A percentile compares a stretch with the other conserved stretches of the same genome.
phyloP scores from a whole-genome alignment of 2,113 vertebrate species.

The Tetraodon nigroviridis region DNA sequence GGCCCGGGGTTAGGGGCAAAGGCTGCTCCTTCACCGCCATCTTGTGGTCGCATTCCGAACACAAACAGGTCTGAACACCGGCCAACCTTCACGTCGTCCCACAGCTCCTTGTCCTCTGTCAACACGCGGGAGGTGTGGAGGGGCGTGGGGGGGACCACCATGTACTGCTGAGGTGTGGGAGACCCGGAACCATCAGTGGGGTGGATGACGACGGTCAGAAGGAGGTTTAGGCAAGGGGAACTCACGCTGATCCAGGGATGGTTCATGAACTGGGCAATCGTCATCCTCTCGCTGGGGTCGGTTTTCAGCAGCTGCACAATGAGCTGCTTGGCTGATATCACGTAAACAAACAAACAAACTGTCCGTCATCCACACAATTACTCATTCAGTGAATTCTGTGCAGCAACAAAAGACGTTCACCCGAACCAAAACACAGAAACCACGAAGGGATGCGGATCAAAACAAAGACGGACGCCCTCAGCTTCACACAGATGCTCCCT shows the following conservation, averaged over 20 bases:
- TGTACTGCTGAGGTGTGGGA: conserved; percentile 77
- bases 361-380: neutral
- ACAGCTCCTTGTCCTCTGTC: conserved; percentile 90
- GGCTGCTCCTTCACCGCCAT: conserved; percentile 20
- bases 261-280: conserved; percentile 91
- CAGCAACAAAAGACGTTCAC: neutral
- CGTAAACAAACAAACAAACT: neutral
- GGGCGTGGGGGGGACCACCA: conserved; percentile 89
- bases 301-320: conserved; percentile 92
- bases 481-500: no score
- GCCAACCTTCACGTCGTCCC: conserved; percentile 95
- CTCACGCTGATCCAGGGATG: conserved; percentile 96
- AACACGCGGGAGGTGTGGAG: conserved; percentile 91
- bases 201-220: neutral
- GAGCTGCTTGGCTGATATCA: conserved; percentile 83
- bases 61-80: neutral
- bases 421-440: neutral
- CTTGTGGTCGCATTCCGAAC: conserved; percentile 30
- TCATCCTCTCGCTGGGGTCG: conserved; percentile 92
- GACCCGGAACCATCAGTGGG: neutral
- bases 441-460: no score
- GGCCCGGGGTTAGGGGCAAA: no score
- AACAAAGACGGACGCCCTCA: no score
- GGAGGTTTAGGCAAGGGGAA: neutral
- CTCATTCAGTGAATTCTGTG: neutral